Conservation (phyloP, 2,888 invertebrate genomes). For the Barypeithes pellucidus region DNA sequence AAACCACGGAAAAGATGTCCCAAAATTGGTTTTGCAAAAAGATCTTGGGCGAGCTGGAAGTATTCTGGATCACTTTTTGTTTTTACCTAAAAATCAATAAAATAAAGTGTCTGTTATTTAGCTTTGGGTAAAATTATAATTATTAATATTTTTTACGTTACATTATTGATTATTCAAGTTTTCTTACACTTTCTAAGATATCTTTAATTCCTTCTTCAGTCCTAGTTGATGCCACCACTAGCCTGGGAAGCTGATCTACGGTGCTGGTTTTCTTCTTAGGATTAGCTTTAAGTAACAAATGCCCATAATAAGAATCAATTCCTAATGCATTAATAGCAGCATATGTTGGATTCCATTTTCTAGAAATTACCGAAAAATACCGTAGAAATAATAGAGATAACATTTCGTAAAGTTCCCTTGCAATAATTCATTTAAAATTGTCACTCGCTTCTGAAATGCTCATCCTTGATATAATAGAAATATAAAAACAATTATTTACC, state of each 20-base stretch:
- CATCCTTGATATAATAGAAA: no score
- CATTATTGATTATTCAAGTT: background rate
- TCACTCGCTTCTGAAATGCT: no score
- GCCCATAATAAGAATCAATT: conserved; percentile 97
- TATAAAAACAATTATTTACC: conserved; percentile 57
- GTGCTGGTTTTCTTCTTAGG: conserved; percentile 75
- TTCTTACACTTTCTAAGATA: conserved; percentile 73
- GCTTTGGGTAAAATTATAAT: background rate
- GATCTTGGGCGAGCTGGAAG: conserved; percentile 71
- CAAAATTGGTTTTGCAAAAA: conserved; percentile 71
- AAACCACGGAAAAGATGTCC: conserved; percentile 80
- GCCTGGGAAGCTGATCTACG: conserved; percentile 75
- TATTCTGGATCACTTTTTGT: conserved; percentile 73
- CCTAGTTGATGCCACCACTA: conserved; percentile 87
- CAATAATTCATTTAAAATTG: no score
- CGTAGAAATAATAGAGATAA: no score
- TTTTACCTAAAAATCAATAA: conserved; percentile 69
- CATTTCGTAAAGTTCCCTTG: no score
- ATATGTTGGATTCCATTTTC: conserved; percentile 87
- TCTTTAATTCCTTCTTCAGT: conserved; percentile 84
- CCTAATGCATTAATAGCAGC: conserved; percentile 97
- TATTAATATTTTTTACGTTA: no score
- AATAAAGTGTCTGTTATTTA: background rate
- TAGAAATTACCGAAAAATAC: conserved; percentile 6
- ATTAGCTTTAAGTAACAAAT: conserved; percentile 88